Evolutionary conservation across 2,888 invertebrate species (phyloP), one percentile per base, ranked within the genome.

Genomic region (Catocala sponsa): DNA sequence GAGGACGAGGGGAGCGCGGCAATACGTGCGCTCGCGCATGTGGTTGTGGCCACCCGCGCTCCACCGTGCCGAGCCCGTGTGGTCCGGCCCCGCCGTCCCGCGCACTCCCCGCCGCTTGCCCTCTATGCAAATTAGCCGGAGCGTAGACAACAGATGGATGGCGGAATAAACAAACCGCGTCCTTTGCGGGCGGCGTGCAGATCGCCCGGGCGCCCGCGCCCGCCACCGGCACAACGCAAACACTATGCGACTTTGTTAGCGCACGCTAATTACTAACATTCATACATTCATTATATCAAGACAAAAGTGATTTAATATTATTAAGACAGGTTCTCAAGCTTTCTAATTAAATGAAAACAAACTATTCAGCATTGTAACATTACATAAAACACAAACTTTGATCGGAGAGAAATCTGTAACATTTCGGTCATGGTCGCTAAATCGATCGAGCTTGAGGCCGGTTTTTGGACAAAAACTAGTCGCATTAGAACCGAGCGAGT

Each of bases 121-220:
- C 92, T 91, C 92, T 93, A 94, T 94, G 94, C 94, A 94, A 94
- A 94, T 94, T 94, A 93, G 93, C 91, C 91, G 83, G 78, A 84
- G 90, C 89, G 92, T 91, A 93, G 93, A 94, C 93, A 94, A 94
- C 94, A 94, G 94, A 94, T 94, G 93, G 94, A 94, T 92, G 90
- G 92, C 91, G 92, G 92, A 92, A 94, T 94, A 92, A 94, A 94
- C 93, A 94, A 92, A 91, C 88, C 86, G 84, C 88, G 90, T 90
- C 91, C 90, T 91, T 91, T 91, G 85, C 90, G 85, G 83, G 76
- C 79, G 80, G 73, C 77, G 81, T 78, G 70, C 49, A 25, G 42
- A n/a, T n/a, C 55, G 51, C 47, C 49, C 12, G 42, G 44, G 42
- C 47, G 50, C 46, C n/a, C 46, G 35, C 53, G 46, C 47, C n/a